Conservation (phyloP, 2,113 vertebrate genomes). For the Tetraodon nigroviridis region DNA sequence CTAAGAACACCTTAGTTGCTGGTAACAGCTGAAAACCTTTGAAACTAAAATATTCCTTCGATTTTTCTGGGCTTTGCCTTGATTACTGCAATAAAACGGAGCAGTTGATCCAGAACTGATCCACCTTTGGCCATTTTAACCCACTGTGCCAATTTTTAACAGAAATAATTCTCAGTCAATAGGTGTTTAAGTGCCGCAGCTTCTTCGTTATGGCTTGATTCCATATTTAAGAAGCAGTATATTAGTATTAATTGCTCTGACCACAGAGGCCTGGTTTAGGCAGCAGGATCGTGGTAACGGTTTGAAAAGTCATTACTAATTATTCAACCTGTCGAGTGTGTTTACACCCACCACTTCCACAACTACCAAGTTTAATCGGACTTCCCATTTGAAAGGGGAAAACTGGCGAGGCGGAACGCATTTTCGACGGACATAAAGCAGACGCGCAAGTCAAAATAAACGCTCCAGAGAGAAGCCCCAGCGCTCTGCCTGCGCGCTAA, state of each 20-base stretch:
- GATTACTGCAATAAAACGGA: too few species aligned
- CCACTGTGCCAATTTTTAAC: conserved; percentile 45
- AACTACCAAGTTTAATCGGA: conserved; percentile 58
- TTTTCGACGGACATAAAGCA: conserved; percentile 67
- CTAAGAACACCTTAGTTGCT: too few species aligned
- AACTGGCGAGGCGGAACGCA: conserved; percentile 61
- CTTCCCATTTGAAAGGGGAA: conserved; percentile 59
- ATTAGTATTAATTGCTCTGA: conserved; percentile 52
- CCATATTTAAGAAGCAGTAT: conserved; percentile 26
- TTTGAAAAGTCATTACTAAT: conserved; percentile 64
- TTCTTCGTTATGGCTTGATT: too few species aligned
- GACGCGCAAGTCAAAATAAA: conserved; percentile 69
- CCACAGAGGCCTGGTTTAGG: conserved; percentile 28
- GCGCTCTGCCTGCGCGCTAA: conserved; percentile 24
- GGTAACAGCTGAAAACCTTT: too few species aligned
- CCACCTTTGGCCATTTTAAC: conserved; percentile 44
- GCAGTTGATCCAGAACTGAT: conserved; percentile 7
- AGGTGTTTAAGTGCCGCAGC: too few species aligned
- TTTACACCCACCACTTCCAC: conserved; percentile 62
- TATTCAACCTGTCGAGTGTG: conserved; percentile 54
- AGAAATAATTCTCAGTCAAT: too few species aligned
- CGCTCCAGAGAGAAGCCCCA: conserved; percentile 25
- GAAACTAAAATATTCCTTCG: too few species aligned
- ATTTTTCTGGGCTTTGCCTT: too few species aligned
- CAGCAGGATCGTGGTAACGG: conserved; percentile 44